Conservation (phyloP, 2,113 vertebrate species). For the Pelobates fuscus region DNA sequence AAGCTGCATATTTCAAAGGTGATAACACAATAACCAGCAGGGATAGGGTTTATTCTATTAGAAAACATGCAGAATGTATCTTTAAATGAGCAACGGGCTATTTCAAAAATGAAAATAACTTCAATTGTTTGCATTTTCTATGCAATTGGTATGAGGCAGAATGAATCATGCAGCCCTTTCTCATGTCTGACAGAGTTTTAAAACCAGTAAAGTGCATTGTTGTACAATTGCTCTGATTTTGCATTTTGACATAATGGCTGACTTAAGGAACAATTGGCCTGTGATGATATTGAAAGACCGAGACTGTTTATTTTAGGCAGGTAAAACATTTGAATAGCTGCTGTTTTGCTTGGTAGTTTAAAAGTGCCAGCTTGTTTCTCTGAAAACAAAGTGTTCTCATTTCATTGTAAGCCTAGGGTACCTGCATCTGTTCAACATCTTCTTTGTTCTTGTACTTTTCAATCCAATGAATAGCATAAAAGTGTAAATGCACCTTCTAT, state of each 20-base stretch:
- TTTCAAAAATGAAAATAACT: background rate
- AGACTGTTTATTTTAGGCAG: constrained; percentile 32
- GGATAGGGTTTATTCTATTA: too few species aligned
- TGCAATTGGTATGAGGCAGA: background rate
- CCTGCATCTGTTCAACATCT: constrained; percentile 22
- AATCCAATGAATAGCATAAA: constrained; percentile 27
- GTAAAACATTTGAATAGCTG: constrained; percentile 37
- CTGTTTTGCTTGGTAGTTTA: constrained; percentile 30
- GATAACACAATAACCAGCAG: too few species aligned
- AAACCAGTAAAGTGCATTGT: constrained; percentile 18
- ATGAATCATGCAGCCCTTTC: background rate
- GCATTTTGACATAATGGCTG: constrained; percentile 35
- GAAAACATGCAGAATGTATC: background rate
- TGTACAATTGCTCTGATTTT: constrained; percentile 4
- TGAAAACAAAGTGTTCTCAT: constrained; percentile 47
- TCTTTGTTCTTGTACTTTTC: constrained; percentile 41
- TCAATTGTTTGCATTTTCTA: background rate
- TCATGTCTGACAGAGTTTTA: constrained; percentile 18
- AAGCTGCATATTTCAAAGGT: too few species aligned
- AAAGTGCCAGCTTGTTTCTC: constrained; percentile 20
- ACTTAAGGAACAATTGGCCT: constrained; percentile 35
- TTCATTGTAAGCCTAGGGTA: constrained; percentile 24
- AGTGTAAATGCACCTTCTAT: constrained; percentile 33
- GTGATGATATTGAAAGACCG: constrained; percentile 31
- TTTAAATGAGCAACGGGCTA: background rate